Base-by-base conservation (phyloP, 2,113 vertebrate genomes). In the Sebastes fasciatus region DNA sequence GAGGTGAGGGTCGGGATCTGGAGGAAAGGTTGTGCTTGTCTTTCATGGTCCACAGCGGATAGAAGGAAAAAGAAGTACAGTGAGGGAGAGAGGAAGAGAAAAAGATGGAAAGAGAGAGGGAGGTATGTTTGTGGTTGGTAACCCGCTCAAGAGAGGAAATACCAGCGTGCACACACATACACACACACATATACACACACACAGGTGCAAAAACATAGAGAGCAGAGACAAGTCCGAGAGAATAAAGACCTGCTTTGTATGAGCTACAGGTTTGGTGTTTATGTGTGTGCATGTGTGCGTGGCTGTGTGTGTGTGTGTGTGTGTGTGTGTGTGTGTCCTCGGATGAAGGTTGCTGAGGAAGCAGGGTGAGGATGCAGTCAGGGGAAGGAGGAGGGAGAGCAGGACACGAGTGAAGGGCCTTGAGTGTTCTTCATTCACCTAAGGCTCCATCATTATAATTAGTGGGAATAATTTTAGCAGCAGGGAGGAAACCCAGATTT, bases 91-190 rank as follows among this genome's bases (percentile, higher is more conserved):
- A 90, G 91, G 88, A 89, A 94, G 89, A 92, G 91, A 89, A 83
- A 87, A 86, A 85, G 91, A 91, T 83, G 92, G 91, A 92, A 89
- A 91, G 91, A 76, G 82, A 93, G 94, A 94, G 92, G 78, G 85
- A 93, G 89, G 87, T 94, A 95, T 95, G 94, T 96, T 96, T 96
- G 95, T 95, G 96, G 96, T 96, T 93, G 95, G 91, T 91, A 94
- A 89, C 87, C 84, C 84, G 88, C 90, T 89, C 82, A 84, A 87
- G 86, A 89, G 89, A 94, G 94, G 92, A 94, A 95, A 94, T 94
- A 94, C 93, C 92, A 91, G 89, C 72, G 75, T 86, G 76, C 58
- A 84, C 55, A 69, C 80, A 85, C 69, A 73, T 77, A 83, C 85
- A 82, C 83, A 88, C 85, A 88, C 81, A 77, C 45, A 86, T 10